These are phyloP conservation scores for Imbricaverruca yamaguchii DNA, from an alignment of 2,888 invertebrate genomes.

Conservation along the genomic window DNA sequence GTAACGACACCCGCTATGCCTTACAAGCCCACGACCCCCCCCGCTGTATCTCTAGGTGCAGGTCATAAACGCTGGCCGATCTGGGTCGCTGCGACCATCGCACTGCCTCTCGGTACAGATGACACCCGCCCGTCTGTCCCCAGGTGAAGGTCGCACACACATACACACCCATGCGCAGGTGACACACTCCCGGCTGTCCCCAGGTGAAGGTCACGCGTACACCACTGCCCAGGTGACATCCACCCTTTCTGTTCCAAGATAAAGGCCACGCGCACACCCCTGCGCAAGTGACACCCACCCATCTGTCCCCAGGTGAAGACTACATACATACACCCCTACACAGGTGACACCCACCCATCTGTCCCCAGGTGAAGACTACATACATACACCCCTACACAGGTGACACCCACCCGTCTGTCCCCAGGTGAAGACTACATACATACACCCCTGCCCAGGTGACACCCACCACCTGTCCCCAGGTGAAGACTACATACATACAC, in stretches of 20 bases:
- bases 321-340: conserved; percentile 41
- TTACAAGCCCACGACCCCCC: too few species aligned
- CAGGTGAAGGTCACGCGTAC: conserved; percentile 62
- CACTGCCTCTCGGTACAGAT: too few species aligned
- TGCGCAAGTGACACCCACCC: too few species aligned
- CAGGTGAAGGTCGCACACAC: conserved; percentile 72
- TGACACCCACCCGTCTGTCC: conserved; percentile 8
- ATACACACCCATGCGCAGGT: too few species aligned
- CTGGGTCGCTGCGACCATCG: too few species aligned
- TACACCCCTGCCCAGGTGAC: too few species aligned
- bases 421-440: conserved; percentile 61
- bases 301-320: conserved; percentile 58
- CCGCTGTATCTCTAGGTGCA: too few species aligned
- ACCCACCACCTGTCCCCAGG: conserved; percentile 43
- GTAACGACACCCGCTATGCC: too few species aligned
- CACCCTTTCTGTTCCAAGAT: conserved; percentile 48
- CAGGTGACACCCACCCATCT: too few species aligned
- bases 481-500: conserved; percentile 71
- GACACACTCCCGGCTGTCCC: neutral
- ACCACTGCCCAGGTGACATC: too few species aligned
- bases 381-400: too few species aligned
- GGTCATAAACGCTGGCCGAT: too few species aligned
- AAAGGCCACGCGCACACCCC: conserved; percentile 54
- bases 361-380: conserved; percentile 62
- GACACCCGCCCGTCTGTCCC: conserved; percentile 2